Percentiles rank a stretch among this genome's conserved stretches.
Evolutionary conservation across 2,888 invertebrate species (phyloP).

Genomic region (Drosophila incognita): DNA sequence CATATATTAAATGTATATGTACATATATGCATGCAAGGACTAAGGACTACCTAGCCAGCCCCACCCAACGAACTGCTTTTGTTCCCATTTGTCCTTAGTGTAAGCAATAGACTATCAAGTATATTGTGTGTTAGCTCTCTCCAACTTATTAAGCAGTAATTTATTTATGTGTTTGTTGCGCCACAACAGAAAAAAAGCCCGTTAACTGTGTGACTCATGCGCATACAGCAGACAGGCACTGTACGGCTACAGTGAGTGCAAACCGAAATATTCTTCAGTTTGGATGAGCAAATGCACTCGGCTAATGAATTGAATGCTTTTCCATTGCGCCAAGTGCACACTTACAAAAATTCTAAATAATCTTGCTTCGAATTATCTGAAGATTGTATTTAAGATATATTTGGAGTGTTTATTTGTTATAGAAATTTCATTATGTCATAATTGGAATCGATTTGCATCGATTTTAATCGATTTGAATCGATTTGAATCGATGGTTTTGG

Average conservation of each 20-base stretch:
- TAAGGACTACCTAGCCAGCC: neutral
- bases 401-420: neutral
- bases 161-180: conserved; percentile 33
- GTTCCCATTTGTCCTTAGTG: neutral
- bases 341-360: conserved; percentile 13
- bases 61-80: neutral
- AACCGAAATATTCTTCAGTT: conserved; percentile 37
- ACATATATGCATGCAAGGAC: neutral
- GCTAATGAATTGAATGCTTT: conserved; percentile 73
- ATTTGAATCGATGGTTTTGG: neutral
- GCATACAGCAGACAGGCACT: conserved; percentile 30
- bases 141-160: conserved; percentile 31
- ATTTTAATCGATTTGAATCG: too few relatives aligned
- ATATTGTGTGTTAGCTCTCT: neutral
- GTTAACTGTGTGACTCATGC: conserved; percentile 47
- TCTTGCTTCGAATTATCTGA: neutral
- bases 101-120: neutral
- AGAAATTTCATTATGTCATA: neutral
- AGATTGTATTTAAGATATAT: neutral
- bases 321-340: conserved; percentile 41
- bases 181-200: neutral
- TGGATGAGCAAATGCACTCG: conserved; percentile 75
- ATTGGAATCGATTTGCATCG: neutral
- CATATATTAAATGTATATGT: conserved; percentile 5
- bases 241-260: conserved; percentile 17